phyloP scores from a whole-genome alignment of 2,797 vertebrate species.

The Tangara arthus region DNA sequence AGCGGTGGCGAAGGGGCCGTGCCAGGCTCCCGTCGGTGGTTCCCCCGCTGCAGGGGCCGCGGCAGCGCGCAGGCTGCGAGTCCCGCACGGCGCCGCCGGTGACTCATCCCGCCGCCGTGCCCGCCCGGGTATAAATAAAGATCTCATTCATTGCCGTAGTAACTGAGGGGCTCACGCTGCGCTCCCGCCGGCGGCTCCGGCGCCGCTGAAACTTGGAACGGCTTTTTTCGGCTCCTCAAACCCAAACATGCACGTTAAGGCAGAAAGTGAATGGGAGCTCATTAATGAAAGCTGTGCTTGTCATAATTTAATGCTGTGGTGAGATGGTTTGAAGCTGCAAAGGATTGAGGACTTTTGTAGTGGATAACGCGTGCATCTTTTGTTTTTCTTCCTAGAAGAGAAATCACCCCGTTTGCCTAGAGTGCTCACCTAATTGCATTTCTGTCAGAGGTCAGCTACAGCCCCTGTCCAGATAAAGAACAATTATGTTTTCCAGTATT shows the following conservation, averaged over 20 bases:
- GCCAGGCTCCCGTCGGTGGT: neutral
- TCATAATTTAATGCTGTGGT: neutral
- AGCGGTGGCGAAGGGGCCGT: neutral
- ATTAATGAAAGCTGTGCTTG: neutral
- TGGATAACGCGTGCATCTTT: rapidly evolving
- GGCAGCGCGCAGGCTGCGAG: neutral
- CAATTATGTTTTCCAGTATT: neutral
- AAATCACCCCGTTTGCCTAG: neutral
- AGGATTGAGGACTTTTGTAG: neutral
- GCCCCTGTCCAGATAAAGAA: neutral
- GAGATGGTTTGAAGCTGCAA: neutral
- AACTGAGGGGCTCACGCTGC: neutral
- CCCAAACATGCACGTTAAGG: neutral
- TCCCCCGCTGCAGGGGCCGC: neutral
- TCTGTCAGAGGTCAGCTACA: neutral
- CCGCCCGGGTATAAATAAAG: neutral
- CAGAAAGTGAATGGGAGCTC: neutral
- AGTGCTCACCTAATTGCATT: neutral
- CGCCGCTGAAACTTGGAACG: neutral
- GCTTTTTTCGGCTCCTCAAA: neutral
- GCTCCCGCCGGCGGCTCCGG: neutral
- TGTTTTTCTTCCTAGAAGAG: neutral
- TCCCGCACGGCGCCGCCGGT: neutral
- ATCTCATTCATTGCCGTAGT: conserved; percentile 32
- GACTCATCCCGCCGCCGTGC: neutral